Conservation (phyloP, 2,113 vertebrate species). For the Salvelinus sp. region DNA sequence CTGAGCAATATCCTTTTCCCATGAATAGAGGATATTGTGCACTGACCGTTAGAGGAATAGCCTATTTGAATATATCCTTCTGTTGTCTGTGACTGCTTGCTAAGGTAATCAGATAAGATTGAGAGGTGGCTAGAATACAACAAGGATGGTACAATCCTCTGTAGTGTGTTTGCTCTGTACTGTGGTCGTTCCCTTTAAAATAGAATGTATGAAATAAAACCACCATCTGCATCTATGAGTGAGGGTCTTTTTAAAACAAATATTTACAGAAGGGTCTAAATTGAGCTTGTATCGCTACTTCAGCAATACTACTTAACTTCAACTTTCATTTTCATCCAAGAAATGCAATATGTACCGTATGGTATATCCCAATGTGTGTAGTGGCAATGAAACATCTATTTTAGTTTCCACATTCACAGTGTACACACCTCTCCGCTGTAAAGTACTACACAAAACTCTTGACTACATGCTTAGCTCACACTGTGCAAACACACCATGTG, state of each 20-base stretch:
- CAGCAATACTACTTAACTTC: too few relatives aligned
- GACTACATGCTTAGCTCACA: neutral
- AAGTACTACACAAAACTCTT: neutral
- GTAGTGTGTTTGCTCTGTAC: constrained; percentile 48
- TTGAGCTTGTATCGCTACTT: too few relatives aligned
- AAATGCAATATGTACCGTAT: too few relatives aligned
- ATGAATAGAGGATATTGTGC: constrained; percentile 65
- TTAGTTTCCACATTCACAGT: neutral
- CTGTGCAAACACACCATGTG: constrained; percentile 7
- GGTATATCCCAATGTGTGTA: neutral
- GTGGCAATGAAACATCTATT: neutral
- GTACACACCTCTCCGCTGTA: neutral
- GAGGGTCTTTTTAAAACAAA: neutral
- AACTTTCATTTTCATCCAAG: too few relatives aligned
- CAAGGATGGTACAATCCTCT: constrained; percentile 51
- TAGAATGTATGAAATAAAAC: neutral
- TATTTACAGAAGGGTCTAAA: neutral
- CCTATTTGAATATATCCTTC: constrained; percentile 57
- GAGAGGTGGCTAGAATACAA: constrained; percentile 60
- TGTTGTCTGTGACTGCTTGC: constrained; percentile 47
- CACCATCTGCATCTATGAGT: neutral
- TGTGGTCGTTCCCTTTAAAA: constrained; percentile 27
- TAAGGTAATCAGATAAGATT: constrained; percentile 55
- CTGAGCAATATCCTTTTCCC: constrained; percentile 59
- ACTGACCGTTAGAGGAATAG: constrained; percentile 61